Evolutionary conservation across 1,140 invertebrate genomes (phyloP).

Genomic region (Drosophila melanica): DNA sequence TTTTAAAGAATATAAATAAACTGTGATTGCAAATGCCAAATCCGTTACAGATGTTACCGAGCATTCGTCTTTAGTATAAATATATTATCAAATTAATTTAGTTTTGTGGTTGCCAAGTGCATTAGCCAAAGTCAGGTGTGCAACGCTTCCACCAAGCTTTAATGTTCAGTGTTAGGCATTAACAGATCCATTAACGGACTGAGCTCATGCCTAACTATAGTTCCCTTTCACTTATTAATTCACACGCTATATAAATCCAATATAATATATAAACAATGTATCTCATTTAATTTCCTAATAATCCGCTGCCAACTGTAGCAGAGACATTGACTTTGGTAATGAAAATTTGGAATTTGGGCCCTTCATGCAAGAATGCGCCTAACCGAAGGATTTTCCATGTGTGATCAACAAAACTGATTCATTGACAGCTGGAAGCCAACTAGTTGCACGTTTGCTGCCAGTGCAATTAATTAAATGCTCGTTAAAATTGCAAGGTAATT

Average conservation of each 20-base stretch:
- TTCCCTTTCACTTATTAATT: constrained; percentile 67
- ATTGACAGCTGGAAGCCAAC: constrained; percentile 1
- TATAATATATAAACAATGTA: background rate
- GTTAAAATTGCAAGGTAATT: constrained; percentile 39
- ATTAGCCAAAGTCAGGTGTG: constrained; percentile 33
- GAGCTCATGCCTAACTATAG: constrained; percentile 65
- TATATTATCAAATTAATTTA: background rate
- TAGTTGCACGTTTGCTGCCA: background rate
- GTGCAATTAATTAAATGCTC: constrained; percentile 51
- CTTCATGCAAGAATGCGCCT: constrained; percentile 75
- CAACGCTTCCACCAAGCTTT: constrained; percentile 35
- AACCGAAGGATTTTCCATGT: constrained; percentile 48
- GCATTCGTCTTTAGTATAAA: background rate
- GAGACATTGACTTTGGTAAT: constrained; percentile 74
- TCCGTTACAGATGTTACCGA: no score
- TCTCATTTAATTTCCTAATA: constrained; percentile 63
- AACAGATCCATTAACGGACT: constrained; percentile 63
- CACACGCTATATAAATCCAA: constrained; percentile 9
- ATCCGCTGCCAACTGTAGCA: constrained; percentile 26
- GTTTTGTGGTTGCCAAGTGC: constrained; percentile 1
- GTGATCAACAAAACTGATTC: constrained; percentile 20
- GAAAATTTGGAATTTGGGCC: constrained; percentile 52
- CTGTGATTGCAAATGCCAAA: no score
- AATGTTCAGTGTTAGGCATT: constrained; percentile 63
- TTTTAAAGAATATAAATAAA: no score